A percentile compares a stretch with the other conserved stretches of the same genome.
phyloP scores from a whole-genome alignment of 2,797 vertebrate genomes.

The Falco berigora region DNA sequence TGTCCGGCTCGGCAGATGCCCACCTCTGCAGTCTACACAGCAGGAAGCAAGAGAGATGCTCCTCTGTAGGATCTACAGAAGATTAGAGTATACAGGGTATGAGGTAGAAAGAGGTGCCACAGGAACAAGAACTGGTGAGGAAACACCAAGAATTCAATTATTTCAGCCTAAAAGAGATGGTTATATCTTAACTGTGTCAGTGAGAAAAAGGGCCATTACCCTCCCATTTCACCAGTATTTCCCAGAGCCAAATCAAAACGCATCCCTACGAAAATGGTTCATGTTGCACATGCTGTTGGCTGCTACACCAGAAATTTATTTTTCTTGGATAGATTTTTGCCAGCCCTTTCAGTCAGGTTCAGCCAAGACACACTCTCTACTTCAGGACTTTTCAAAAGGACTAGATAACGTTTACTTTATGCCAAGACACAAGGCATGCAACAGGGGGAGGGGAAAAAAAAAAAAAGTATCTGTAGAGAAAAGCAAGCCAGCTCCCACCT shows the following conservation, averaged over 20 bases:
- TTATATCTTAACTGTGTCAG: not conserved
- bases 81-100: not conserved
- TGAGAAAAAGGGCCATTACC: not conserved
- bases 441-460: not conserved
- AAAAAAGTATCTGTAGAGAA: not conserved
- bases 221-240: not conserved
- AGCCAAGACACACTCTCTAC: conserved; percentile 12
- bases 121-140: not conserved
- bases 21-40: accelerated
- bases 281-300: not conserved
- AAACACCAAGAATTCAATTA: not conserved
- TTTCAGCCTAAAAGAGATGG: not conserved
- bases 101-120: not conserved
- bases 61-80: not conserved
- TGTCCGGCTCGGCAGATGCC: accelerated
- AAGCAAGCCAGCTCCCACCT: not conserved
- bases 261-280: not conserved
- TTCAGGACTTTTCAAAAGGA: not conserved
- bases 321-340: not conserved
- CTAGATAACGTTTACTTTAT: not conserved
- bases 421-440: not conserved
- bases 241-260: not conserved
- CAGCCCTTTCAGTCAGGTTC: not conserved
- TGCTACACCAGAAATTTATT: not conserved
- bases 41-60: not conserved